Base-by-base conservation (phyloP, 2,888 invertebrate species). In the Philhelius pedissequus region DNA sequence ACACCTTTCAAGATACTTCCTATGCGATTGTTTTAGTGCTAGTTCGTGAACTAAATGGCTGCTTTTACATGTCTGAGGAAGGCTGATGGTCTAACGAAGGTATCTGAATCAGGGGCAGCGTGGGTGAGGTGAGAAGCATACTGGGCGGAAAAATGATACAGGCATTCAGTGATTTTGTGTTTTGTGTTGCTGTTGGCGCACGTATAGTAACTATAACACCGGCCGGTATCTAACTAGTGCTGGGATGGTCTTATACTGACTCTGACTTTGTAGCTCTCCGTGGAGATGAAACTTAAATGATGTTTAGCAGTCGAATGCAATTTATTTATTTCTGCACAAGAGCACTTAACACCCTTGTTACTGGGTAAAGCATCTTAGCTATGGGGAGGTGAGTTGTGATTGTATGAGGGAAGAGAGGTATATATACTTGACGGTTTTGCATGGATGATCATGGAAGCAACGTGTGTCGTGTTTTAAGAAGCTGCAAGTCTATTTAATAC, bases 1-100 rank as follows among this genome's bases (percentile, higher is more conserved):
- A 80, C 84, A 80, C 71, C 84, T 80, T 75, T 76, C 80, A 68
- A 75, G 80, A 75, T 73, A 71, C 80, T 76, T 76, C 71, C 75
- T 71, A 54, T 48, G 60, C 62, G 83, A 74, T 54, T 70, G 79
- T 73, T 79, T 70, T 58, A 75, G 79, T 78, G 78, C 48, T 30
- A 76, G 75, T 27, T 81, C 71, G 52, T 66, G 76, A 69, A 64
- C 62, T 70, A 56, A 81, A 43, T 58, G 58, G 71, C 50, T 45
- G 68, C 78, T 13, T 52, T 40, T 32, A 54, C 54, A 25, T 43
- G 45, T 50, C 20, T 27, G 43, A 62, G 20, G 48, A 48, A 64
- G 64, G 64, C n/a, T 48, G 48, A 32, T 30, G 48, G 48, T 30
- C 18, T 62, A 30, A 38, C 40, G 35, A 60, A 43, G 43, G 25